Conservation (phyloP, 2,888 invertebrate species). For the Metalampra italica region DNA sequence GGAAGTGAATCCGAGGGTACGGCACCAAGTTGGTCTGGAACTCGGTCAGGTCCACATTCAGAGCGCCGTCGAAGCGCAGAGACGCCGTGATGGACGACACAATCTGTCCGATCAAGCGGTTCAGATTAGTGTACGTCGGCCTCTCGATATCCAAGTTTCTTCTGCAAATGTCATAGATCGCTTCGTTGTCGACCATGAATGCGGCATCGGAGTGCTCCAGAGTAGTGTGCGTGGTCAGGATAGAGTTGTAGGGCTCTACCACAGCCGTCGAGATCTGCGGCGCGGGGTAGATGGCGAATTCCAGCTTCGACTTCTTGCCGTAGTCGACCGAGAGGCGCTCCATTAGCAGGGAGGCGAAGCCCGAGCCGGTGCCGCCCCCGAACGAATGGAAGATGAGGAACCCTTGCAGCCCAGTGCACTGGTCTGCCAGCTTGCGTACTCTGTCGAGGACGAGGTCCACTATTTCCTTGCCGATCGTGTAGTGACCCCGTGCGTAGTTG, state of each 20-base stretch:
- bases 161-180: slow-evolving; percentile 93
- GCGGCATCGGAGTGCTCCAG: slow-evolving; percentile 96
- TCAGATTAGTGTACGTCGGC: slow-evolving; percentile 97
- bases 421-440: slow-evolving; percentile 90
- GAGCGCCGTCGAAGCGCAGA: slow-evolving; percentile 92
- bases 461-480: slow-evolving; percentile 97
- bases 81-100: slow-evolving; percentile 96
- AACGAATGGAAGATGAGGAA: slow-evolving; percentile 97
- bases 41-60: slow-evolving; percentile 95
- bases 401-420: slow-evolving; percentile 94
- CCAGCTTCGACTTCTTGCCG: slow-evolving; percentile 95
- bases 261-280: slow-evolving; percentile 93
- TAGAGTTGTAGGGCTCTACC: slow-evolving; percentile 98
- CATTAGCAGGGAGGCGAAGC: slow-evolving; percentile 96
- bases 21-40: slow-evolving; percentile 96
- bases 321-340: slow-evolving; percentile 96
- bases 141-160: slow-evolving; percentile 96
- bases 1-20: slow-evolving; percentile 96
- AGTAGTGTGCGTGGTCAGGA: slow-evolving; percentile 96
- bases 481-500: slow-evolving; percentile 98
- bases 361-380: slow-evolving; percentile 95
- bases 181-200: slow-evolving; percentile 96
- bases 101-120: slow-evolving; percentile 96
- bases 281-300: slow-evolving; percentile 97
- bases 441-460: slow-evolving; percentile 93